Conservation (phyloP, 1,140 invertebrate species). For the Macrobrachium nipponense region DNA sequence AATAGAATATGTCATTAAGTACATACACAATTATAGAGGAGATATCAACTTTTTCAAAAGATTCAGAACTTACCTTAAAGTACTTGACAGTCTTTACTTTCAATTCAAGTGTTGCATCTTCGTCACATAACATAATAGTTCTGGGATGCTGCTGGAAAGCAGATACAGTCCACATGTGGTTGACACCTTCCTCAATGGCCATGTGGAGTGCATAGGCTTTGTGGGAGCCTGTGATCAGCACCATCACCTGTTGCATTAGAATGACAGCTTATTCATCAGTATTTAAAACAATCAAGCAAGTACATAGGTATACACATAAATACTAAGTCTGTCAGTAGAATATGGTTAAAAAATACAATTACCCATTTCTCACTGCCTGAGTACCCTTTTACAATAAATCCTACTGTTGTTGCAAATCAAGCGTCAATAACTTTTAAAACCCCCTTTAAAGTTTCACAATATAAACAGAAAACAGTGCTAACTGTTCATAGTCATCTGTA, state of each 20-base stretch:
- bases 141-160: constrained; percentile 96
- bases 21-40: background rate
- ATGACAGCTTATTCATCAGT: background rate
- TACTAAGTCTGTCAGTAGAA: no score
- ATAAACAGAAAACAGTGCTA: no score
- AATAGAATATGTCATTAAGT: background rate
- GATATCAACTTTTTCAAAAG: background rate
- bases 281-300: background rate
- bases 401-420: no score
- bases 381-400: no score
- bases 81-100: constrained; percentile 99
- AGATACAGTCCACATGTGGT: constrained; percentile 99
- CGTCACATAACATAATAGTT: constrained; percentile 95
- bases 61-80: constrained; percentile 80
- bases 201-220: constrained; percentile 97
- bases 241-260: constrained; percentile 83
- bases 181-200: constrained; percentile 96
- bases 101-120: constrained; percentile 96
- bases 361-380: no score
- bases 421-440: background rate
- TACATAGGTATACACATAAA: background rate
- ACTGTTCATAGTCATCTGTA: no score
- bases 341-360: no score
- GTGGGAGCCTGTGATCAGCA: constrained; percentile 96
- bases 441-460: no score